Conservation (phyloP, 2,888 invertebrate genomes). For the Lithophane ornitopus region DNA sequence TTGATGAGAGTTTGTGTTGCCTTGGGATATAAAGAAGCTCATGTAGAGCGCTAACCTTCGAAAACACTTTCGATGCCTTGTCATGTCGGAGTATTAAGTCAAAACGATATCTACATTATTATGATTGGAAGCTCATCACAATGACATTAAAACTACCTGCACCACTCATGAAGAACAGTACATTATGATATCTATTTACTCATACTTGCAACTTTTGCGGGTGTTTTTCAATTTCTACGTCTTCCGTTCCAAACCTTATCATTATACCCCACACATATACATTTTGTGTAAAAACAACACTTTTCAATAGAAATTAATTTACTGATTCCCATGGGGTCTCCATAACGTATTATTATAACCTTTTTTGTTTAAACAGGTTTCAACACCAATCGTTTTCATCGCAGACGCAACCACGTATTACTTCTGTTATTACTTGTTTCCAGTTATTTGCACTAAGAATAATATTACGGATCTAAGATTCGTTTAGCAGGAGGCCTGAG, state of each 20-base stretch:
- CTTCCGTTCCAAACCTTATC: slow-evolving; percentile 28
- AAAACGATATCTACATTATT: not conserved
- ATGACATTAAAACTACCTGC: slow-evolving; percentile 7
- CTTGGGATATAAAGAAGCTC: not conserved
- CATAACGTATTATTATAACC: slow-evolving; percentile 53
- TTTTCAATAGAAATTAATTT: slow-evolving; percentile 55
- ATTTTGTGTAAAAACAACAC: slow-evolving; percentile 36
- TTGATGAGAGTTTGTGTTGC: not conserved
- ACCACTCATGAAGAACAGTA: not conserved
- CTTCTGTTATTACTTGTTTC: slow-evolving; percentile 56
- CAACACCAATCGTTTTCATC: slow-evolving; percentile 47
- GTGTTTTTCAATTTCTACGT: slow-evolving; percentile 27
- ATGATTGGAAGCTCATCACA: slow-evolving; percentile 1
- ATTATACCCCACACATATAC: slow-evolving; percentile 17
- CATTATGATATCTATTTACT: slow-evolving; percentile 17
- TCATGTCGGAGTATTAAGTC: too few relatives aligned
- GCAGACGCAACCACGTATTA: slow-evolving; percentile 42
- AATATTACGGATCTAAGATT: slow-evolving; percentile 22
- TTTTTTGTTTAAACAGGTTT: slow-evolving; percentile 53
- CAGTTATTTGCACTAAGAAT: slow-evolving; percentile 48
- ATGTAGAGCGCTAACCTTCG: not conserved
- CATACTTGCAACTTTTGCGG: not conserved
- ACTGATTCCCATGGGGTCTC: slow-evolving; percentile 47
- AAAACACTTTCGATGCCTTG: not conserved
- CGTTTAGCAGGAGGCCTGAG: slow-evolving; percentile 17